Evolutionary conservation across 2,888 invertebrate genomes (phyloP).

Genomic region (Trissoscelio sp.): DNA sequence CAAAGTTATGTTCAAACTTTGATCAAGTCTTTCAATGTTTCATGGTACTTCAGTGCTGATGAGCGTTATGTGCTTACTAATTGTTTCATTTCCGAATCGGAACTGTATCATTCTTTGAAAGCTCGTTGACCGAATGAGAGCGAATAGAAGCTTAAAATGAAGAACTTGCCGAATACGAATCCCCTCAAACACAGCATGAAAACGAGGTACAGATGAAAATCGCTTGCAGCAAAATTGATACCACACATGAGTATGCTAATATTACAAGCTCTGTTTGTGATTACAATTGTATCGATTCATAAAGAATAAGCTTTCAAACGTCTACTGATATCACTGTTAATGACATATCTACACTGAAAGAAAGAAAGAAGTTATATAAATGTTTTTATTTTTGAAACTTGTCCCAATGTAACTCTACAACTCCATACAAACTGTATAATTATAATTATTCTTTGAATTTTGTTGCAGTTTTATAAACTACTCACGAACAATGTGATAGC

Average conservation of each 20-base stretch:
- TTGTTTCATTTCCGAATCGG: not conserved
- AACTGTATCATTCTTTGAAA: not conserved
- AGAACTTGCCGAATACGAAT: not conserved
- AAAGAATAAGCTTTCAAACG: not conserved
- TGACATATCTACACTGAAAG: too few species aligned
- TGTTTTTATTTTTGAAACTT: too few species aligned
- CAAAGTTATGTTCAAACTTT: too few species aligned
- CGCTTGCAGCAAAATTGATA: constrained; percentile 2
- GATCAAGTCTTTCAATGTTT: too few species aligned
- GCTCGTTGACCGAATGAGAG: not conserved
- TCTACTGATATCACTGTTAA: not conserved
- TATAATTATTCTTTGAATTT: constrained; percentile 58
- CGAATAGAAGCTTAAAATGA: not conserved
- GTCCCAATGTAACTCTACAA: too few species aligned
- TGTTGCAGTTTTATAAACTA: constrained; percentile 91
- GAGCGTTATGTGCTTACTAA: too few species aligned
- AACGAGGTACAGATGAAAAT: constrained; percentile 2
- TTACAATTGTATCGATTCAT: not conserved
- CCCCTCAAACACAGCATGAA: not conserved
- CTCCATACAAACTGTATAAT: too few species aligned
- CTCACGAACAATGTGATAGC: constrained; percentile 90
- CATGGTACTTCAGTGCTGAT: too few species aligned
- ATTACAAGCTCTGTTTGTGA: not conserved
- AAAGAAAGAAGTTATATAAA: too few species aligned
- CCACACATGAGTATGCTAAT: not conserved